These are phyloP conservation scores for Cephalotes varians DNA, from an alignment of 2,888 invertebrate species.

Conservation along the genomic window DNA sequence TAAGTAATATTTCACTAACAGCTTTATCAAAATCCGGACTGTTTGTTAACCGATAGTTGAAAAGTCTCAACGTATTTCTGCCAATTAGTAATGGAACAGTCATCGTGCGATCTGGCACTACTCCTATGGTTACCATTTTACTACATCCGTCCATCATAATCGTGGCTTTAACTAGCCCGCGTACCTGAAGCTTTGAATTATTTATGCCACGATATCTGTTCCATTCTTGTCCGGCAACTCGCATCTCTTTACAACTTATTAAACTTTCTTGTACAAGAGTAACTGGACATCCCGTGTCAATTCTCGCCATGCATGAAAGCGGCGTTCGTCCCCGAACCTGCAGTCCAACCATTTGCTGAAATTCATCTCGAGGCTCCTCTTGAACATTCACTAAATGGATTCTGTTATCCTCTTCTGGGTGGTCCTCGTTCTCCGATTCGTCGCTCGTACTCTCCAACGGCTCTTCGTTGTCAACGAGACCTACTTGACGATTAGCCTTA, in stretches of 20 bases:
- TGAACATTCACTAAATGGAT: background rate
- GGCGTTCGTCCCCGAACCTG: no score
- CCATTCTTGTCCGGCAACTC: background rate
- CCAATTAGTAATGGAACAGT: no score
- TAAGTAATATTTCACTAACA: no score
- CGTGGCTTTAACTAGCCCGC: no score
- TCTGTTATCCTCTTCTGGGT: background rate
- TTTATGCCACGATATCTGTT: background rate
- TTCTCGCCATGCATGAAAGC: background rate
- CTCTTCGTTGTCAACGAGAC: background rate
- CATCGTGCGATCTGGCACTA: no score
- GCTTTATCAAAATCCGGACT: no score
- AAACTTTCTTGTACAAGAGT: background rate
- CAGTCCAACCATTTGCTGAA: background rate
- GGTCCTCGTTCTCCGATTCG: background rate
- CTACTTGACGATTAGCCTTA: background rate
- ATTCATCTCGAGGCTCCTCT: background rate
- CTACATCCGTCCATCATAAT: no score
- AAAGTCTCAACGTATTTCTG: no score
- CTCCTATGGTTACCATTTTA: no score
- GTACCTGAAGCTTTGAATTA: background rate
- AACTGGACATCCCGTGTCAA: background rate
- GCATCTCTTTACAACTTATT: no score
- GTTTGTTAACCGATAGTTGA: no score
- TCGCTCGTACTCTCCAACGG: no score